These are phyloP conservation scores for Trogon melanurus DNA, from an alignment of 2,113 vertebrate species.

Conservation along the genomic window DNA sequence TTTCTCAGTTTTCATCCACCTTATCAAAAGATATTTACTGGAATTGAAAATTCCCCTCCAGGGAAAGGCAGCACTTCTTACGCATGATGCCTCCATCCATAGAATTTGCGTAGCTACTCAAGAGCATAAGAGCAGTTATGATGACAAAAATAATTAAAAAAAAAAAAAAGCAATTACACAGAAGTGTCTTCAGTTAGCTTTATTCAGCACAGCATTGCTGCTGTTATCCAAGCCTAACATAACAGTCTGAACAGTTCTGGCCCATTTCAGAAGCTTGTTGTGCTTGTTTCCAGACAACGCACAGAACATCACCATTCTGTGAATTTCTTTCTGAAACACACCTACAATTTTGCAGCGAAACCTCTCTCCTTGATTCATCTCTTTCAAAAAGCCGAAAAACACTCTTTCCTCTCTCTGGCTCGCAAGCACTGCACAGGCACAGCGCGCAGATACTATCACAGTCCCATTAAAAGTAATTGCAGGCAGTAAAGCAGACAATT, in stretches of 20 bases:
- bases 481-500: conserved; percentile 60
- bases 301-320: background rate
- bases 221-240: background rate
- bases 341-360: background rate
- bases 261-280: background rate
- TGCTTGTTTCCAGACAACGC: background rate
- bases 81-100: background rate
- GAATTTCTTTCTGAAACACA: background rate
- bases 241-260: background rate
- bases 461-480: conserved; percentile 63
- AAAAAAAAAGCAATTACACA: background rate
- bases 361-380: background rate
- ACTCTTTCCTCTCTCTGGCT: background rate
- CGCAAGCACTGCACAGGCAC: background rate
- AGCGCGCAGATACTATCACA: background rate
- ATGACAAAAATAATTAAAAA: background rate
- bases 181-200: background rate
- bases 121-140: background rate
- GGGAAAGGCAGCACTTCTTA: background rate
- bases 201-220: background rate
- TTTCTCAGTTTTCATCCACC: background rate
- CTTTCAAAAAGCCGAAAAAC: background rate
- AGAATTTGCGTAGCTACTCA: background rate
- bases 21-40: background rate
- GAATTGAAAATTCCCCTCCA: background rate